Percentiles rank a stretch among this genome's conserved stretches.
Evolutionary conservation across 1,140 invertebrate genomes (phyloP).

Genomic region (Diabrotica undecimpunctata): DNA sequence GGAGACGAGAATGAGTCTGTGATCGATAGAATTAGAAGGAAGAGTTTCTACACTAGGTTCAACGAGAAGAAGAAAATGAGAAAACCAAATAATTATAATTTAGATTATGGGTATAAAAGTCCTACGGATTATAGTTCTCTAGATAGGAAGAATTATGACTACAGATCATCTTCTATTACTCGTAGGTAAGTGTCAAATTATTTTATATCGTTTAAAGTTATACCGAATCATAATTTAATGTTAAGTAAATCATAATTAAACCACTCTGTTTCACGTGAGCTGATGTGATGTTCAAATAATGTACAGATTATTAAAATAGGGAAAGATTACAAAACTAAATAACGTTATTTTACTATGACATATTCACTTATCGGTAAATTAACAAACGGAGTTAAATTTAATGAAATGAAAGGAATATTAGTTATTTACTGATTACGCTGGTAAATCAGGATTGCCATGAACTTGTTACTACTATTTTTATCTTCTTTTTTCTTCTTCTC

Average conservation of each 20-base stretch:
- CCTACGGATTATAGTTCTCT: constrained; percentile 39
- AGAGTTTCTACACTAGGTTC: constrained; percentile 84
- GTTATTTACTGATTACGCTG: too few species aligned
- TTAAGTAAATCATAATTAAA: background rate
- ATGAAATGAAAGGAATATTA: too few species aligned
- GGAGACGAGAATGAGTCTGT: constrained; percentile 53
- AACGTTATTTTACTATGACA: too few species aligned
- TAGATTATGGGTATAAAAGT: constrained; percentile 36
- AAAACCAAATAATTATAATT: constrained; percentile 41
- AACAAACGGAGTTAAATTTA: too few species aligned
- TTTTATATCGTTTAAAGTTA: background rate
- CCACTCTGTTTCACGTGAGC: too few species aligned
- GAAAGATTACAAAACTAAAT: too few species aligned
- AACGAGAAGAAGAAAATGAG: constrained; percentile 69
- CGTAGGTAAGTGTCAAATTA: constrained; percentile 14
- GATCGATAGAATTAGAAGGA: constrained; percentile 78
- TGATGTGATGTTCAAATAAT: too few species aligned
- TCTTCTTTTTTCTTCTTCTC: too few species aligned
- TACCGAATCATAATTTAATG: background rate
- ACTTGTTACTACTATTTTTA: too few species aligned
- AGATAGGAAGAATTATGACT: constrained; percentile 32
- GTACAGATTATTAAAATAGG: too few species aligned
- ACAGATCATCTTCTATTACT: constrained; percentile 19
- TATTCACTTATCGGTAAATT: too few species aligned
- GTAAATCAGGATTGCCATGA: too few species aligned